Conservation (phyloP, 2,797 vertebrate species). For the Propithecus perrieri region DNA sequence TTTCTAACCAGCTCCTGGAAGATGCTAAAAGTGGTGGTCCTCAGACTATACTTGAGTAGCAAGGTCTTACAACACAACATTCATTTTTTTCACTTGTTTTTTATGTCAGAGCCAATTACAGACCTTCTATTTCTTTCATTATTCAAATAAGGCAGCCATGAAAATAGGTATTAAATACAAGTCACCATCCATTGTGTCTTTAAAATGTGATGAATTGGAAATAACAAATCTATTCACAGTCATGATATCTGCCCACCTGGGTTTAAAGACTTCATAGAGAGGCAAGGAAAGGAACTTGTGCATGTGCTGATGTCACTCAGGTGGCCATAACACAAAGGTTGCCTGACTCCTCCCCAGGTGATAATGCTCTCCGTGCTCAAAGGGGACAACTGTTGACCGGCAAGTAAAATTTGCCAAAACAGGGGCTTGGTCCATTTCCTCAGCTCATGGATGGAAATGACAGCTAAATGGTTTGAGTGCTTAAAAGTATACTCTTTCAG, state of each 20-base stretch:
- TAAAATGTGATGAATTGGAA: constrained; percentile 25
- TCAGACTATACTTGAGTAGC: neutral
- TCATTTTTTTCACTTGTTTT: constrained; percentile 24
- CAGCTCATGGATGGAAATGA: neutral
- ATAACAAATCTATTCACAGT: constrained; percentile 10
- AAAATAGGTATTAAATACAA: constrained; percentile 54
- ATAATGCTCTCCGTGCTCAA: neutral
- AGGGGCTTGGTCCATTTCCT: neutral
- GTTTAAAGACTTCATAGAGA: neutral
- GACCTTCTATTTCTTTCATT: constrained; percentile 29
- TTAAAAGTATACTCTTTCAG: neutral
- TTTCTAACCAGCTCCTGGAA: neutral
- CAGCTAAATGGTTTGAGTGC: neutral
- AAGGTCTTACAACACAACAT: neutral
- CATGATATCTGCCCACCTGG: neutral
- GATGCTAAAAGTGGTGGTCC: neutral
- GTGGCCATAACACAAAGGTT: neutral
- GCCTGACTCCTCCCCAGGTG: neutral
- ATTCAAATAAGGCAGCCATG: constrained; percentile 37
- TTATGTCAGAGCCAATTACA: constrained; percentile 21
- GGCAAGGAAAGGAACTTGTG: neutral
- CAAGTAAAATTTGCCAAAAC: neutral
- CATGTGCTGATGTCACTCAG: neutral
- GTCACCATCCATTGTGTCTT: neutral
- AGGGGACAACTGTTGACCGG: neutral